Evolutionary conservation across 2,797 vertebrate species (phyloP).

Genomic region (Crypturellus tataupa): DNA sequence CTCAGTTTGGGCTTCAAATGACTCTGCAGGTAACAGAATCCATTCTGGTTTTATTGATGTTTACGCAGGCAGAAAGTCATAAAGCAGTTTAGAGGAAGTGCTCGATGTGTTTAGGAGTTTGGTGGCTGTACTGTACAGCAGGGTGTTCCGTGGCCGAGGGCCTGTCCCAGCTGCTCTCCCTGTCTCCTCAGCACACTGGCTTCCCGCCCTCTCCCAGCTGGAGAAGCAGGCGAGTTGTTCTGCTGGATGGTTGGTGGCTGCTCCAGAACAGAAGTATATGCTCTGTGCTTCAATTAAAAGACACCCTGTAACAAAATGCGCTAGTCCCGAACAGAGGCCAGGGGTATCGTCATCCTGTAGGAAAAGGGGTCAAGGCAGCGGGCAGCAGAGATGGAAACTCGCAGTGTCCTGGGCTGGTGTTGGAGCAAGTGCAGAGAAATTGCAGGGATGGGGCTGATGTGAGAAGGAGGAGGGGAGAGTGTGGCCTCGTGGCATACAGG

Average conservation of each 20-base stretch:
- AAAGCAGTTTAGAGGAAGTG: background rate
- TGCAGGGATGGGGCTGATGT: conserved; percentile 18
- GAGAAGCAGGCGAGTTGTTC: conserved; percentile 33
- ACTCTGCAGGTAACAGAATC: background rate
- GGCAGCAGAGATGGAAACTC: conserved; percentile 68
- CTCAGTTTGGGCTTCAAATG: conserved; percentile 1
- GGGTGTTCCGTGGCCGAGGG: background rate
- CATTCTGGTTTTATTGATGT: background rate
- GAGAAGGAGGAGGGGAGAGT: conserved; percentile 10
- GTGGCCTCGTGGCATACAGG: conserved; percentile 3
- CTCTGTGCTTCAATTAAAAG: conserved; percentile 72
- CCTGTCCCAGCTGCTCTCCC: too few relatives aligned
- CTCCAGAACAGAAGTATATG: conserved; percentile 52
- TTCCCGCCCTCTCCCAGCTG: conserved; percentile 7
- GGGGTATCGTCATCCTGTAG: conserved; percentile 56
- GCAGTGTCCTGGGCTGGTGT: conserved; percentile 67
- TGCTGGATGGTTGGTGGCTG: conserved; percentile 59
- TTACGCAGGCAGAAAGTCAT: background rate
- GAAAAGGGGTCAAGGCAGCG: conserved; percentile 66
- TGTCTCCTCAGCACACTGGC: background rate
- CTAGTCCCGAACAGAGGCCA: conserved; percentile 60
- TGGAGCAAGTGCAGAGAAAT: conserved; percentile 25
- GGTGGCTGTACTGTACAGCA: accelerated
- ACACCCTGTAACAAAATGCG: conserved; percentile 74
- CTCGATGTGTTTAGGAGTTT: background rate